These are phyloP conservation scores for Drosophila ananassae DNA, from an alignment of 1,140 invertebrate species.

Conservation along the genomic window DNA sequence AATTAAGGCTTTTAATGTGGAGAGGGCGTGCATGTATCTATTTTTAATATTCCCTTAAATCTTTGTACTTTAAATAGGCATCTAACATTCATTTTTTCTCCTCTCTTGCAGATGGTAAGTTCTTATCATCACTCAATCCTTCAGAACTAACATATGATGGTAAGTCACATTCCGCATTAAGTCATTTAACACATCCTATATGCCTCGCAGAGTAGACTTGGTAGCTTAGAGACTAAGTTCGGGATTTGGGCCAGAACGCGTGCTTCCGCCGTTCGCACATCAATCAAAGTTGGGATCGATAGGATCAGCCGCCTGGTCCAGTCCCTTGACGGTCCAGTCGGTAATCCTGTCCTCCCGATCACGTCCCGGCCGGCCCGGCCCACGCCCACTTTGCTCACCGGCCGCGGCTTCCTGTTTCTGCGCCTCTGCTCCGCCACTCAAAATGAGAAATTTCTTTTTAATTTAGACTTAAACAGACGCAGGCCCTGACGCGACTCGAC, in stretches of 20 bases:
- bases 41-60: slow-evolving; percentile 20
- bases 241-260: slow-evolving; percentile 10
- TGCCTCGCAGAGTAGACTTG: slow-evolving; percentile 15
- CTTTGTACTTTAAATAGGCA: too few species aligned
- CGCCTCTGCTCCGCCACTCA: slow-evolving; percentile 2
- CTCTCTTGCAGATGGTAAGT: slow-evolving; percentile 82
- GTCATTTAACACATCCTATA: slow-evolving; percentile 71
- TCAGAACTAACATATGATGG: slow-evolving; percentile 84
- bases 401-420: slow-evolving; percentile 65
- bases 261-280: slow-evolving; percentile 61
- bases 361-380: slow-evolving; percentile 40
- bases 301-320: slow-evolving; percentile 24
- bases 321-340: slow-evolving; percentile 27
- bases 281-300: slow-evolving; percentile 59
- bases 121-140: slow-evolving; percentile 84
- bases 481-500: neutral
- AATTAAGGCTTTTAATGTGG: slow-evolving; percentile 48
- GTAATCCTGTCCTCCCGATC: slow-evolving; percentile 60
- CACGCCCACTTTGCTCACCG: slow-evolving; percentile 74
- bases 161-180: slow-evolving; percentile 84
- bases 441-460: slow-evolving; percentile 84
- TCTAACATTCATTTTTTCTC: slow-evolving; percentile 24
- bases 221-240: slow-evolving; percentile 3
- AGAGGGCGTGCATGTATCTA: slow-evolving; percentile 26
- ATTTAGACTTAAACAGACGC: slow-evolving; percentile 75